Base-by-base conservation (phyloP, 2,888 invertebrate genomes). In the Callosobruchus maculatus region DNA sequence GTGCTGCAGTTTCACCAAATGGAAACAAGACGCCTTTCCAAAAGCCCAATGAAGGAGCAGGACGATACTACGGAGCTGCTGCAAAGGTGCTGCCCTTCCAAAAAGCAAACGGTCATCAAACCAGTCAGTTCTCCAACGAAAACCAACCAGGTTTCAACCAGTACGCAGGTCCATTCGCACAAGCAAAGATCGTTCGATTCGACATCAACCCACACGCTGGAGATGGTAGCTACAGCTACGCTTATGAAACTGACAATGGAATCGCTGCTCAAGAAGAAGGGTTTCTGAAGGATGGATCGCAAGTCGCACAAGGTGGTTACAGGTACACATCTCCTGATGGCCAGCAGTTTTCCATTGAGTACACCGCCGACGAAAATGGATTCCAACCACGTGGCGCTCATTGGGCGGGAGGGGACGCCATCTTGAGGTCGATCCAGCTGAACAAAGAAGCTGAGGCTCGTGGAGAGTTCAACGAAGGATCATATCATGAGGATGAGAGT, bases 311-410 rank as follows among this genome's bases (percentile, higher is more conserved):
- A 22, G 77, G 77, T 2, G 73, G 75, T 21, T 83, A 75, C 78
- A 80, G 80, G 0, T 84, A 82, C 77, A 84, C 83, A 5, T 80
- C 83, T 5, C 83, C 83, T 0, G 83, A 84, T 78, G 84, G 84
- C 2, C 80, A 82, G 76, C 79, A 79, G 22, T 76, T 81, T 68
- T 49, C 71, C 5, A 66, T 77, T 7, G 75, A 75, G 21, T 90
- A 90, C 81, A 88, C 87, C 0, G 90, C 91, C 76, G 90, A 90
- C 76, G 90, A 90, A 81, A 85, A 90, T 70, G 91, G 91, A 20
- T 91, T 89, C 86, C 87, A 87, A 67, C 87, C 90, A 0, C 84
- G 88, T 75, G 90, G 90, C 76, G 82, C 91, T 31, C 90, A 90
- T 21, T 90, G 90, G 0, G 88, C 90, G 0, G 90, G 90, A 0